Evolutionary conservation across 1,140 invertebrate species (phyloP).

Genomic region (Hormaphis cornu): DNA sequence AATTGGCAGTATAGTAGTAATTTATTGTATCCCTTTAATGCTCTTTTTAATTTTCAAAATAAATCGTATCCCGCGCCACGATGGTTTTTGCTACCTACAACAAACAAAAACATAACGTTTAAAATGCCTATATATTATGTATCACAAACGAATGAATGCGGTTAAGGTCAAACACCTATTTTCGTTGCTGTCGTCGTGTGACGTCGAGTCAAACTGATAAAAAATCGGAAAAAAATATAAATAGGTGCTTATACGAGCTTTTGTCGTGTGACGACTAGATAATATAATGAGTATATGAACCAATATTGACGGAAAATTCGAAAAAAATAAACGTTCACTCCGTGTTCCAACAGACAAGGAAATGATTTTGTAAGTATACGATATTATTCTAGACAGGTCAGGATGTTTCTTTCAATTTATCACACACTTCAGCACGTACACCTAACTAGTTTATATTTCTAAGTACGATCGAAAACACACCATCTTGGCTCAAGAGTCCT

Average conservation of each 20-base stretch:
- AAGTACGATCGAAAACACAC: not conserved
- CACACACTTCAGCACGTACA: too few relatives aligned
- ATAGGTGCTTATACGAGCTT: not conserved
- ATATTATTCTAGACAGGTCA: not conserved
- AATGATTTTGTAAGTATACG: not conserved
- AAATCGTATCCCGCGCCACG: too few relatives aligned
- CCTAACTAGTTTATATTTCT: too few relatives aligned
- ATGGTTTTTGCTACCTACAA: too few relatives aligned
- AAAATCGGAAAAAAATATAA: not conserved
- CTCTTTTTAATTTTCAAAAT: too few relatives aligned
- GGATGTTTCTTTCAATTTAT: too few relatives aligned
- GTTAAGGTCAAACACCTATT: not conserved
- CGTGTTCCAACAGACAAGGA: not conserved
- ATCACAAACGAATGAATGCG: too few relatives aligned
- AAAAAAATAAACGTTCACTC: not conserved
- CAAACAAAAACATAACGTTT: not conserved
- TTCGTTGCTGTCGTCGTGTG: not conserved
- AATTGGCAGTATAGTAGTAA: too few relatives aligned
- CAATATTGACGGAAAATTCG: too few relatives aligned
- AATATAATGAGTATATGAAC: too few relatives aligned
- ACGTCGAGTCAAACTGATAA: slow-evolving; percentile 3
- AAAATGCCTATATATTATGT: not conserved
- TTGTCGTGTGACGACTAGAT: not conserved
- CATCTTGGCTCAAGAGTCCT: not conserved
- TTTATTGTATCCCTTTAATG: too few relatives aligned